Conservation (phyloP, 1,140 invertebrate species). For the Ditylenchus dipsaci region DNA sequence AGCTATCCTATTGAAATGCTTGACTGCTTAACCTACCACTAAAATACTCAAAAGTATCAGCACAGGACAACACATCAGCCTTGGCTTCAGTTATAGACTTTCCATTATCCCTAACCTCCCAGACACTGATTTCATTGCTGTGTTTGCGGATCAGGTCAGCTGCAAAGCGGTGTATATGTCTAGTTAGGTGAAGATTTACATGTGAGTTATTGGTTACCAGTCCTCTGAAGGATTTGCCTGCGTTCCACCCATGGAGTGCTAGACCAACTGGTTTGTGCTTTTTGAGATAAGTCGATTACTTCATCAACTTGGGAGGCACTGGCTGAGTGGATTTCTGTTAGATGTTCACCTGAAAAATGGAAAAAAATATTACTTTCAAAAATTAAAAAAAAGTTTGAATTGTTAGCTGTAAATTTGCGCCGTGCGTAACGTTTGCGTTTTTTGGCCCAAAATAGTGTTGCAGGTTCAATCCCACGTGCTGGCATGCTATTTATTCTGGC, state of each 20-base stretch:
- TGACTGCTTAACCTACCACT: no score
- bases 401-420: no score
- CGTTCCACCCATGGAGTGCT: conserved; percentile 20
- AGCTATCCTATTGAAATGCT: no score
- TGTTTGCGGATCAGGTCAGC: conserved; percentile 14
- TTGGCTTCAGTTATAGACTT: conserved; percentile 53
- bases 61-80: conserved; percentile 51
- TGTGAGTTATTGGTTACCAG: conserved; percentile 4
- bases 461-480: no score
- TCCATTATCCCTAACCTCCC: conserved; percentile 55
- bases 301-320: conserved; percentile 8
- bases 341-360: conserved; percentile 1
- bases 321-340: conserved; percentile 15
- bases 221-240: conserved; percentile 15
- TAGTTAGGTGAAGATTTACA: no score
- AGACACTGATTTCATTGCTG: conserved; percentile 33
- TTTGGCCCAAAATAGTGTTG: no score
- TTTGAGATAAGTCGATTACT: not conserved
- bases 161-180: no score
- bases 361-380: conserved; percentile 3
- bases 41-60: conserved; percentile 55
- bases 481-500: no score
- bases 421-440: no score
- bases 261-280: conserved; percentile 16
- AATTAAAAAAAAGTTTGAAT: not conserved